Evolutionary conservation across 2,113 vertebrate genomes (phyloP).

Genomic region (Lampris megalopsis): DNA sequence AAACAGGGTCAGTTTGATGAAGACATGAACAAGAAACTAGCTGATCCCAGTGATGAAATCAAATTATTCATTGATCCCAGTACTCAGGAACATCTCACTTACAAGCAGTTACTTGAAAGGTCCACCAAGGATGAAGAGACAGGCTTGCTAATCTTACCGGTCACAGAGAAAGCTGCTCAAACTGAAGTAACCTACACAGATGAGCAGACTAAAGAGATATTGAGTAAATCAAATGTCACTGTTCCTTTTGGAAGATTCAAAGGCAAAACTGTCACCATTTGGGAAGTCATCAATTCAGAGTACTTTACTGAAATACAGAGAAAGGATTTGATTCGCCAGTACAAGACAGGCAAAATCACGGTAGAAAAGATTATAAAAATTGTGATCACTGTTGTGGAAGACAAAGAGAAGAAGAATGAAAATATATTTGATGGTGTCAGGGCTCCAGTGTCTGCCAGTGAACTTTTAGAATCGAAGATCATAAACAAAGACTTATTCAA

Average conservation of each 20-base stretch:
- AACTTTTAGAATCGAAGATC: slow-evolving; percentile 89
- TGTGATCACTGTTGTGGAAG: slow-evolving; percentile 92
- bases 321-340: slow-evolving; percentile 92
- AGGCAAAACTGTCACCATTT: slow-evolving; percentile 93
- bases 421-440: slow-evolving; percentile 90
- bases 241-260: slow-evolving; percentile 90
- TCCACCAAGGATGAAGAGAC: slow-evolving; percentile 88
- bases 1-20: slow-evolving; percentile 87
- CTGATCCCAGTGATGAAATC: slow-evolving; percentile 84
- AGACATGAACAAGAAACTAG: slow-evolving; percentile 86
- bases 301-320: slow-evolving; percentile 92
- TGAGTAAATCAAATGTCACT: slow-evolving; percentile 87
- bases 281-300: slow-evolving; percentile 95
- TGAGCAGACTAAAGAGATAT: slow-evolving; percentile 87
- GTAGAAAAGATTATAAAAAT: slow-evolving; percentile 97
- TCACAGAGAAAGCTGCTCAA: slow-evolving; percentile 86
- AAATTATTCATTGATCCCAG: slow-evolving; percentile 94
- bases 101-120: slow-evolving; percentile 88
- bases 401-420: slow-evolving; percentile 87
- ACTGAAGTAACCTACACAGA: slow-evolving; percentile 86
- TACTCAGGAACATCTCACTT: slow-evolving; percentile 91
- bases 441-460: slow-evolving; percentile 84
- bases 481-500: slow-evolving; percentile 88
- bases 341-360: slow-evolving; percentile 92
- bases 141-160: slow-evolving; percentile 86